These are phyloP conservation scores for Ypsolopha sequella DNA, from an alignment of 2,888 invertebrate genomes.

Conservation along the genomic window DNA sequence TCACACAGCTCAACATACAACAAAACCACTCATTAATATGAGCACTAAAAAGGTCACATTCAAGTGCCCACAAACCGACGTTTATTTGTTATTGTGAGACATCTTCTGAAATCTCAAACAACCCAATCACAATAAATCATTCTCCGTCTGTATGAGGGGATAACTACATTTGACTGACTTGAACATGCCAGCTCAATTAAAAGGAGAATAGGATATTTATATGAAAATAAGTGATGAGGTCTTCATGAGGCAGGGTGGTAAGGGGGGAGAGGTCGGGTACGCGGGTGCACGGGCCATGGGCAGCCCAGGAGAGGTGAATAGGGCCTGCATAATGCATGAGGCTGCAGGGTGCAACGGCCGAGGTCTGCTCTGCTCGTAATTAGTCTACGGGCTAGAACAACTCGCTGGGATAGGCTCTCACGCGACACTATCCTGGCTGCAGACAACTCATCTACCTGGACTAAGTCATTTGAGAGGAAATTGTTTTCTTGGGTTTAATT, in stretches of 20 bases:
- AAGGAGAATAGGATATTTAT: neutral
- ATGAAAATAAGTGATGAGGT: neutral
- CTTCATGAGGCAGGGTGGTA: neutral
- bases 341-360: conserved; percentile 36
- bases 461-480: neutral
- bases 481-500: conserved; percentile 1
- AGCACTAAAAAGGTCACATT: too few relatives aligned
- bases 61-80: neutral
- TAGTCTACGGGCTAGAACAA: conserved; percentile 25
- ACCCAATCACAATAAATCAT: neutral
- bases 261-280: conserved; percentile 6
- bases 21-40: too few relatives aligned
- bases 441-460: neutral
- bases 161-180: conserved; percentile 4
- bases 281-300: conserved; percentile 9
- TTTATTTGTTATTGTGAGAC: neutral
- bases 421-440: conserved; percentile 15
- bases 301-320: conserved; percentile 4
- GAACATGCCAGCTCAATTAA: conserved; percentile 4
- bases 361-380: conserved; percentile 40
- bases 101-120: neutral
- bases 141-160: neutral
- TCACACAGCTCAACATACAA: too few relatives aligned
- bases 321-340: conserved; percentile 33
- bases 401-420: conserved; percentile 28